A percentile compares a stretch with the other conserved stretches of the same genome.
These are phyloP conservation scores for Pogona vitticeps DNA, from an alignment of 2,113 vertebrate species.

Conservation along the genomic window DNA sequence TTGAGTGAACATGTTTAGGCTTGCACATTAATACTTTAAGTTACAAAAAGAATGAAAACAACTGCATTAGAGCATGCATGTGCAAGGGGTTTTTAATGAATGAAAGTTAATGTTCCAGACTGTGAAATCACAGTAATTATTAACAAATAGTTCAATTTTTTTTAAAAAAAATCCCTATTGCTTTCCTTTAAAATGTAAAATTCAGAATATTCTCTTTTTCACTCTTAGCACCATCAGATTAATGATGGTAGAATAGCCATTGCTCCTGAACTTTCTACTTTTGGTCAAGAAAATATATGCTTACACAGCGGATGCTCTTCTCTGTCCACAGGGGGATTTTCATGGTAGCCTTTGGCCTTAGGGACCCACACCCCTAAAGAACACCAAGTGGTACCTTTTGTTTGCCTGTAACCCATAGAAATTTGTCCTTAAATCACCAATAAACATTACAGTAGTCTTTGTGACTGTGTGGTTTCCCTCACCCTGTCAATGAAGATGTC, in stretches of 20 bases:
- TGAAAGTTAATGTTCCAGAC: background rate
- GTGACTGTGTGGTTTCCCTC: background rate
- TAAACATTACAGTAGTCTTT: background rate
- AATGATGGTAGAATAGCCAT: no score
- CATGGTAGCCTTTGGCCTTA: background rate
- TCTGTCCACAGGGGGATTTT: background rate
- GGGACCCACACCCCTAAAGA: background rate
- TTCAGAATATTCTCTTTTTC: background rate
- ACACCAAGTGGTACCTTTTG: background rate
- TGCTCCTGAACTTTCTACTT: background rate
- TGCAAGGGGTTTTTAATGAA: background rate
- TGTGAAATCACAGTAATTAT: background rate
- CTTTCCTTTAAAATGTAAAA: background rate
- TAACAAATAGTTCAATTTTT: background rate
- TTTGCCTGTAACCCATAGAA: no score
- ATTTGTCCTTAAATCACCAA: no score
- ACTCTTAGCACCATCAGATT: no score
- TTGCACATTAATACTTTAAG: background rate
- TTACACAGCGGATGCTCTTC: background rate
- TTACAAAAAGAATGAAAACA: background rate
- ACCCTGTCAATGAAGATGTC: background rate
- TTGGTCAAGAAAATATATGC: background rate
- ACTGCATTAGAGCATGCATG: background rate
- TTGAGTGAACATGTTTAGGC: constrained; percentile 2
- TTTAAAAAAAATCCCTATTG: background rate